Percentiles rank a stretch among this genome's conserved stretches.
phyloP scores from a whole-genome alignment of 2,888 invertebrate species.

The Machimus atricapillus region DNA sequence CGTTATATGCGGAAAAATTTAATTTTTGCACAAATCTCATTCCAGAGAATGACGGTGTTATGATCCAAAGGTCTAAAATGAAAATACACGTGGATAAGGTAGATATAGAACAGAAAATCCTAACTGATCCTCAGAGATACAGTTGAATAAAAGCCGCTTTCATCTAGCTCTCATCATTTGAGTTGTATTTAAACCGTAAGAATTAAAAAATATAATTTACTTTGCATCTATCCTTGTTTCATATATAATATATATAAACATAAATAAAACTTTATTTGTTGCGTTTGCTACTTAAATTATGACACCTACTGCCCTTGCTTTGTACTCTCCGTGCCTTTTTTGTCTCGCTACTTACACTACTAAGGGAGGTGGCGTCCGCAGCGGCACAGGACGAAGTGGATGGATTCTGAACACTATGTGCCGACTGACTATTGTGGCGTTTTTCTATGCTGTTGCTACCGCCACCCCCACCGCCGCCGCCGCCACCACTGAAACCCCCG shows the following conservation, averaged over 20 bases:
- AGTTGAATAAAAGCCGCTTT: not conserved
- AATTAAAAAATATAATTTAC: conserved; percentile 39
- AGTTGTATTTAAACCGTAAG: conserved; percentile 32
- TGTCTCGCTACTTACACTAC: conserved; percentile 53
- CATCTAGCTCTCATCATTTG: conserved; percentile 15
- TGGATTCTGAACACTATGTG: conserved; percentile 20
- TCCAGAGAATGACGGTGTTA: too few relatives aligned
- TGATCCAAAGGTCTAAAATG: not conserved
- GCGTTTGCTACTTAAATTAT: conserved; percentile 61
- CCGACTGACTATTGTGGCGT: not conserved
- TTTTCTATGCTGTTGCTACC: not conserved
- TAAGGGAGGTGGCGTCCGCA: conserved; percentile 37
- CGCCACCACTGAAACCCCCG: not conserved
- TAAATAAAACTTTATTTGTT: conserved; percentile 49
- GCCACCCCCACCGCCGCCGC: not conserved
- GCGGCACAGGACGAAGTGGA: conserved; percentile 40
- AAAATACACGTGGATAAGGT: not conserved
- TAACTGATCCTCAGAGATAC: not conserved
- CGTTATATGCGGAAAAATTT: too few relatives aligned
- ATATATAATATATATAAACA: conserved; percentile 38
- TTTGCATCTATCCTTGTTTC: conserved; percentile 34
- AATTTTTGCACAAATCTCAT: too few relatives aligned
- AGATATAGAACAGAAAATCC: not conserved
- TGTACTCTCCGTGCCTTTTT: conserved; percentile 64
- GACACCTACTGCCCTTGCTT: conserved; percentile 60